A percentile compares a stretch with the other conserved stretches of the same genome.
phyloP scores from a whole-genome alignment of 2,113 vertebrate species.

The Hemiscyllium ocellatum region DNA sequence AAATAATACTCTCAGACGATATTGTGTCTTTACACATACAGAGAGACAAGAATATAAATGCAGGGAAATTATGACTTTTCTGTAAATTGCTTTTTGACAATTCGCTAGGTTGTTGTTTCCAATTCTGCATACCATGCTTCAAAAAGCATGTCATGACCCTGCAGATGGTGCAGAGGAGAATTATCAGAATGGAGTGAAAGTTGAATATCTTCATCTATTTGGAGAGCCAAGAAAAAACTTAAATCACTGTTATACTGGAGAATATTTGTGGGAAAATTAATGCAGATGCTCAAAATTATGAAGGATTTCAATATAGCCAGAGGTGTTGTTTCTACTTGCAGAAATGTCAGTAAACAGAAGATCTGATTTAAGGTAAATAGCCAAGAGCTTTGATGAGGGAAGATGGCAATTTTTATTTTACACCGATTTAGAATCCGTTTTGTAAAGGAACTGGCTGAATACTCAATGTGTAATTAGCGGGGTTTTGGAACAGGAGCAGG shows the following conservation, averaged over 20 bases:
- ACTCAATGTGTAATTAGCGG: background rate
- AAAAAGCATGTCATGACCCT: background rate
- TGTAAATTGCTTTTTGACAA: background rate
- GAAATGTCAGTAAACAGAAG: background rate
- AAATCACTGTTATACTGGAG: background rate
- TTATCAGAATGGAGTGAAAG: background rate
- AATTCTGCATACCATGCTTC: background rate
- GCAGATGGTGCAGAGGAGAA: background rate
- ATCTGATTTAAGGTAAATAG: background rate
- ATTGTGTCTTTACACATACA: too few relatives aligned
- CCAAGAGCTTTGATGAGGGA: background rate
- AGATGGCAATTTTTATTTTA: background rate
- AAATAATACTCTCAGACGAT: background rate
- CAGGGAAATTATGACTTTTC: background rate
- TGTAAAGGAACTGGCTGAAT: background rate
- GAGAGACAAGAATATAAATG: background rate
- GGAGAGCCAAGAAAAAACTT: background rate
- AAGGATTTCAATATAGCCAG: background rate
- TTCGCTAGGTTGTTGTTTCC: background rate
- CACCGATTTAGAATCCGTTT: background rate
- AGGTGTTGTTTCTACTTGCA: background rate
- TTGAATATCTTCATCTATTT: background rate
- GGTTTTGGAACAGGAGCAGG: background rate
- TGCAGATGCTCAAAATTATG: background rate
- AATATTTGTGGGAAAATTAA: background rate